These are phyloP conservation scores for Nasonovia ribisnigri DNA, from an alignment of 2,888 invertebrate genomes.

Conservation along the genomic window DNA sequence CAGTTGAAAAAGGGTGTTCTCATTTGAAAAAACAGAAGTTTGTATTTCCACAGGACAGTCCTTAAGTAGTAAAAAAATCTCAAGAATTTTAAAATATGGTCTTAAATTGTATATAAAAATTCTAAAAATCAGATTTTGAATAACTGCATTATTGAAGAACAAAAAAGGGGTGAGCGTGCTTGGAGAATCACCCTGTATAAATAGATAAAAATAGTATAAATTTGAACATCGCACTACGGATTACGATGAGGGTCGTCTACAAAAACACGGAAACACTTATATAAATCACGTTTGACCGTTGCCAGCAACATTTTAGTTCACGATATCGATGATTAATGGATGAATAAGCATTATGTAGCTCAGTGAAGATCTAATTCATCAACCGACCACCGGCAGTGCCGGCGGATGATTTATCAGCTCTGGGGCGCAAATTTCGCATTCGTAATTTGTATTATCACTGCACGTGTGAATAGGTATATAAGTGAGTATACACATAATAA, in stretches of 20 bases:
- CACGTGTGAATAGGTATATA: neutral
- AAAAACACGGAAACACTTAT: neutral
- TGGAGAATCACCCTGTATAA: too few species aligned
- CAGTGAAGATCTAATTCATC: slow-evolving; percentile 25
- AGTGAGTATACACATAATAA: neutral
- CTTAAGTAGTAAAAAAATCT: too few species aligned
- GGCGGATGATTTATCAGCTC: slow-evolving; percentile 42
- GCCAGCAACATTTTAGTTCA: neutral
- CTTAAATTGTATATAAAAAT: too few species aligned
- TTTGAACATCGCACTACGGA: neutral
- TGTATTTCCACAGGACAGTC: too few species aligned
- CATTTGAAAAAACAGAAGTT: too few species aligned
- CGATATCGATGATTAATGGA: slow-evolving; percentile 53
- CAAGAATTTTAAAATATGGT: too few species aligned
- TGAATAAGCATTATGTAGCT: neutral
- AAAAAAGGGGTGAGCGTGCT: too few species aligned
- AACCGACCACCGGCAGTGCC: neutral
- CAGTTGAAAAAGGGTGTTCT: too few species aligned
- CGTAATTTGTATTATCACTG: neutral
- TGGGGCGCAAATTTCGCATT: neutral
- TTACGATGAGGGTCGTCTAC: neutral
- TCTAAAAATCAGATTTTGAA: too few species aligned
- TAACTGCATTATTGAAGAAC: too few species aligned
- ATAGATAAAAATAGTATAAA: neutral
- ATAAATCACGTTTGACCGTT: slow-evolving; percentile 22